A percentile compares a stretch with the other conserved stretches of the same genome.
These are phyloP conservation scores for Dendrolimus pini DNA, from an alignment of 2,888 invertebrate genomes.

Conservation along the genomic window DNA sequence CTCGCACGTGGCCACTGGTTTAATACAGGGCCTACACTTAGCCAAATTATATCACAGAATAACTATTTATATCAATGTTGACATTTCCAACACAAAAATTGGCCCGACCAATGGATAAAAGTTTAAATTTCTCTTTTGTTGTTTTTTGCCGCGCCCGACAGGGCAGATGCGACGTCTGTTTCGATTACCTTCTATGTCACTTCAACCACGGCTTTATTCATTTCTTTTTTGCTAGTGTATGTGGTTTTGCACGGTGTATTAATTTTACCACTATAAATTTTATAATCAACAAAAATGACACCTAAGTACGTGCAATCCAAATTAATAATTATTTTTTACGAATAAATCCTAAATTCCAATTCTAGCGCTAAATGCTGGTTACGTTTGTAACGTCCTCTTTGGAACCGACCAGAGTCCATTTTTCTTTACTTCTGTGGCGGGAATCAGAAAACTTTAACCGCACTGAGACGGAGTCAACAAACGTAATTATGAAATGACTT, in stretches of 20 bases:
- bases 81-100: constrained; percentile 69
- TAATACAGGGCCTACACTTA: not conserved
- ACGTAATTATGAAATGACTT: no score
- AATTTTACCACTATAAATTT: constrained; percentile 26
- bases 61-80: constrained; percentile 49
- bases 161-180: constrained; percentile 64
- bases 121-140: constrained; percentile 43
- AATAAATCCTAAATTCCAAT: no score
- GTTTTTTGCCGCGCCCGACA: constrained; percentile 47
- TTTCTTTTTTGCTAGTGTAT: constrained; percentile 40
- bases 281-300: no score
- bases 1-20: no score
- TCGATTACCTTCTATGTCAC: constrained; percentile 61
- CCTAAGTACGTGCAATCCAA: no score
- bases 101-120: constrained; percentile 46
- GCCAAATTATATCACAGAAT: constrained; percentile 32
- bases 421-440: no score
- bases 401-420: no score
- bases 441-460: no score
- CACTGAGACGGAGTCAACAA: no score
- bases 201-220: constrained; percentile 60
- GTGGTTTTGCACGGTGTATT: constrained; percentile 11
- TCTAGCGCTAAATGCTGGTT: no score
- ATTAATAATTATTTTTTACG: no score
- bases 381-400: no score